These are phyloP conservation scores for Neoascia interrupta DNA, from an alignment of 2,888 invertebrate species.

Conservation along the genomic window DNA sequence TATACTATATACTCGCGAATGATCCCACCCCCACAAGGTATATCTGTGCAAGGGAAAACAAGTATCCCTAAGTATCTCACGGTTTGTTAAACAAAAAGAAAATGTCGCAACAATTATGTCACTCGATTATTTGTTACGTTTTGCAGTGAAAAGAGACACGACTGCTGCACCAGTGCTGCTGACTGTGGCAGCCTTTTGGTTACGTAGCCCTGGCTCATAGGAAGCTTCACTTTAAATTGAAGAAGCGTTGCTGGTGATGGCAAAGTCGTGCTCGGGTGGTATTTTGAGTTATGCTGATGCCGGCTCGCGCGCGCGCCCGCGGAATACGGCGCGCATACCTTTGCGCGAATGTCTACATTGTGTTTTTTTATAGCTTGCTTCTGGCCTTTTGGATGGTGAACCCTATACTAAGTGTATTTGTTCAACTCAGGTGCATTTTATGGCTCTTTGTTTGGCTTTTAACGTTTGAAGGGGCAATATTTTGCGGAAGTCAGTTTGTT, in stretches of 20 bases:
- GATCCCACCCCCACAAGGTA: conserved; percentile 1
- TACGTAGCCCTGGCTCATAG: too few relatives aligned
- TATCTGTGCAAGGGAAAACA: not conserved
- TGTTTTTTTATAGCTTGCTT: conserved; percentile 2
- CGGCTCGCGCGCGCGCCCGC: too few relatives aligned
- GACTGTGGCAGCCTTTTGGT: too few relatives aligned
- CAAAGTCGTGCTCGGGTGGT: conserved; percentile 50
- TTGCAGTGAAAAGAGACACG: conserved; percentile 18
- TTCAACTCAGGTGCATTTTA: conserved; percentile 47
- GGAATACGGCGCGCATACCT: conserved; percentile 37
- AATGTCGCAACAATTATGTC: conserved; percentile 60
- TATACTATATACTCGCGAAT: conserved; percentile 19
- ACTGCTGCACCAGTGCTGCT: not conserved
- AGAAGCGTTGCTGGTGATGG: conserved; percentile 36
- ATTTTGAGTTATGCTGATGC: conserved; percentile 51
- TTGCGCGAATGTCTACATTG: conserved; percentile 38
- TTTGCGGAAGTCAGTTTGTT: conserved; percentile 41
- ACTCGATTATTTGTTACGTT: conserved; percentile 46
- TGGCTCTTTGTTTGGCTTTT: conserved; percentile 28
- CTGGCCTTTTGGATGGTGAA: conserved; percentile 1
- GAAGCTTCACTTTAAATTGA: conserved; percentile 15
- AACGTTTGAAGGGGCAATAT: conserved; percentile 24
- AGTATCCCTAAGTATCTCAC: conserved; percentile 21
- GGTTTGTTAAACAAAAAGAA: conserved; percentile 26
- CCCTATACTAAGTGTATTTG: conserved; percentile 17